Evolutionary conservation across 2,797 vertebrate species (phyloP).

Genomic region (Momotus momota): DNA sequence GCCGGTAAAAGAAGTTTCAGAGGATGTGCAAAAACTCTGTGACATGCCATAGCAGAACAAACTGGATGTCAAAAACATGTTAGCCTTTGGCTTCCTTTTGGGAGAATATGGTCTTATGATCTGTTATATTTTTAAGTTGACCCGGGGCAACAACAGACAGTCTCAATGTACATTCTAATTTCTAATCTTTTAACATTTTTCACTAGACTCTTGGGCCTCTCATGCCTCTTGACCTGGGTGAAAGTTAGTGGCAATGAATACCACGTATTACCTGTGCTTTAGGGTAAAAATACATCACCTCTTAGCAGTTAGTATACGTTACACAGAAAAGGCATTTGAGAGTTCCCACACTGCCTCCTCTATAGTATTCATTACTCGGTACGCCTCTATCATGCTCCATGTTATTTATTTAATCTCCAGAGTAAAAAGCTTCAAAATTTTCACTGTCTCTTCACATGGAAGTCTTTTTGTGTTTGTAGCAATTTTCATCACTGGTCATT

Average conservation of each 20-base stretch:
- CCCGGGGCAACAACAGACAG: not conserved
- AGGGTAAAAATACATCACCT: not conserved
- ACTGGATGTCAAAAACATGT: not conserved
- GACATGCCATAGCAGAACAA: not conserved
- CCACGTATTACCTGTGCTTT: constrained; percentile 1
- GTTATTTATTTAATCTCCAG: not conserved
- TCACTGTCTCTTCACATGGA: not conserved
- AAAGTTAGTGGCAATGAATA: not conserved
- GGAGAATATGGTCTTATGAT: not conserved
- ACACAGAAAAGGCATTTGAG: constrained; percentile 1
- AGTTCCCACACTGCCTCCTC: not conserved
- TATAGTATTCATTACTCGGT: not conserved
- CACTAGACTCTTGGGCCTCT: not conserved
- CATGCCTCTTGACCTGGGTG: too few relatives aligned
- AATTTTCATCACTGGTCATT: not conserved
- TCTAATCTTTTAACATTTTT: not conserved
- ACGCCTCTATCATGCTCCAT: not conserved
- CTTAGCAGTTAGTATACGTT: not conserved
- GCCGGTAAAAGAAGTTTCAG: not conserved
- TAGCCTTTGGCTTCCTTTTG: not conserved
- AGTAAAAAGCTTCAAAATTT: constrained; percentile 7
- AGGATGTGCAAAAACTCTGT: not conserved
- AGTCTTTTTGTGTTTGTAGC: not conserved
- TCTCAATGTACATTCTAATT: not conserved
- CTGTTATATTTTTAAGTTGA: not conserved